A percentile compares a stretch with the other conserved stretches of the same genome.
Evolutionary conservation across 2,113 vertebrate species (phyloP).

Genomic region (Trachemys scripta): DNA sequence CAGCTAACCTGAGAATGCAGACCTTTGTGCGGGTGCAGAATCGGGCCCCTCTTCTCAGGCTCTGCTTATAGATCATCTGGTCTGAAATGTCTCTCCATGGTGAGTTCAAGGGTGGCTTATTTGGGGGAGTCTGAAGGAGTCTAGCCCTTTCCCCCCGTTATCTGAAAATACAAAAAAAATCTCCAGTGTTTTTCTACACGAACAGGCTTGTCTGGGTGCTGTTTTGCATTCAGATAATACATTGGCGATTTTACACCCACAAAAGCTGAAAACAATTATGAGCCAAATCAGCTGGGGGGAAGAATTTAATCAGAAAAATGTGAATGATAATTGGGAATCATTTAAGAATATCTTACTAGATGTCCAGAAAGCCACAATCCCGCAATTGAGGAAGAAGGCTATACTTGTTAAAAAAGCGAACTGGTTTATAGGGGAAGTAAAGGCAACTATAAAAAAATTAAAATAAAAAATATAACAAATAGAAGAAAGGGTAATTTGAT

Average conservation of each 20-base stretch:
- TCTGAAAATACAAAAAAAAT: background rate
- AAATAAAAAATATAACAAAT: background rate
- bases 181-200: background rate
- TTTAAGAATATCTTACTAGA: background rate
- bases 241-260: background rate
- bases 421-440: background rate
- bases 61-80: background rate
- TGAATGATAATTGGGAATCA: background rate
- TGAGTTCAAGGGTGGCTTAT: background rate
- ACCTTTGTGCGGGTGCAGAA: background rate
- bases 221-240: background rate
- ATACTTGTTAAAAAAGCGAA: background rate
- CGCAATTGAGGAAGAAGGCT: background rate
- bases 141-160: background rate
- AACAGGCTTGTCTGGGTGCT: background rate
- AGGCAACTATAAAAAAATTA: background rate
- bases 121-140: background rate
- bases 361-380: background rate
- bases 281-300: background rate
- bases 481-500: background rate
- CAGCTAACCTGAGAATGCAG: background rate
- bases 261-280: background rate
- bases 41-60: background rate
- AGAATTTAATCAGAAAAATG: background rate
- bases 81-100: background rate